Evolutionary conservation across 2,888 invertebrate genomes (phyloP), one percentile per base, ranked within the genome.

Genomic region (Diarsia rubi): DNA sequence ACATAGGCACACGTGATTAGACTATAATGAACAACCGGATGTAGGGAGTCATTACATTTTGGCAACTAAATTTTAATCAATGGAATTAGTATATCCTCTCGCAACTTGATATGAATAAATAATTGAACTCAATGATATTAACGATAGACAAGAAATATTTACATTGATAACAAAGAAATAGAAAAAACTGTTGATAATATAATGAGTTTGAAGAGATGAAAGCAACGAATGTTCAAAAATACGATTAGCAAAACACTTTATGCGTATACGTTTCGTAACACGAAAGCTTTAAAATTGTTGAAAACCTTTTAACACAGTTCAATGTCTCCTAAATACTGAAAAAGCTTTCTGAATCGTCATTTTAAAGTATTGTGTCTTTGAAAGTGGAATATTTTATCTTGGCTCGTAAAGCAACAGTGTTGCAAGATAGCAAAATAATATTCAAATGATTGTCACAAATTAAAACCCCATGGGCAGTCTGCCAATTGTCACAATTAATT

Each of bases 401-500:
- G 73, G 67, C 76, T 73, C 72, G 73, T 76, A 80, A 84, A 75
- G 52, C 47, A 71, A 52, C 47, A 75, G 75, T 88, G 88, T 88
- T 80, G 79, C 84, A 80, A 82, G 73, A 75, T 79, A 71, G 72
- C 64, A 59, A 84, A 79, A 78, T 83, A 79, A 78, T 83, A 83
- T 88, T 74, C 78, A 84, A 84, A 88, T 80, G 79, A 86, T 84
- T 84, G 77, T 78, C 78, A 84, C 87, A 90, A 90, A 93, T 93
- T 88, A 88, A 85, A 88, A 89, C 86, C 84, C 84, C 88, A 90
- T 90, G 92, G 94, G 94, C 93, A 88, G 52, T 44, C 82, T 88
- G 92, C 92, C 94, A 94, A 92, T 90, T 87, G 86, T 82, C 79
- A 88, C 88, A 91, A 92, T 92, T 92, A 92, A 92, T 91, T 78